Percentiles rank a stretch among this genome's conserved stretches.
phyloP scores from a whole-genome alignment of 2,113 vertebrate species.

The Trachemys scripta region DNA sequence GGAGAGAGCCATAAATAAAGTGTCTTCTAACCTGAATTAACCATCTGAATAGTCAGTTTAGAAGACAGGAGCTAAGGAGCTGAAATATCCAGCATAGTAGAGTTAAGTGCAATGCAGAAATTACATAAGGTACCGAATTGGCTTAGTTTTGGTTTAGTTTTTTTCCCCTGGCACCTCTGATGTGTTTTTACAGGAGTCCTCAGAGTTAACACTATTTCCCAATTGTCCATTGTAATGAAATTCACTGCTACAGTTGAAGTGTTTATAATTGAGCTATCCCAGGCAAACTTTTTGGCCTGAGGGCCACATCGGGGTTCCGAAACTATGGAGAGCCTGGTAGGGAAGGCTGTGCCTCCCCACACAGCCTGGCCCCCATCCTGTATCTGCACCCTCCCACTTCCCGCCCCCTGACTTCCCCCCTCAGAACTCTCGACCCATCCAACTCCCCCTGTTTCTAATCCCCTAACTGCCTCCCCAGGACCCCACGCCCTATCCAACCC shows the following conservation, averaged over 20 bases:
- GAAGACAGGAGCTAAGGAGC: slow-evolving; percentile 17
- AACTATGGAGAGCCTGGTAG: no score
- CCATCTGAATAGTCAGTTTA: background rate
- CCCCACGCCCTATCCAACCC: no score
- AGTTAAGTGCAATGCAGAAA: background rate
- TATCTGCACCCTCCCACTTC: no score
- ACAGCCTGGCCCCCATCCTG: no score
- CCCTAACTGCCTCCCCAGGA: no score
- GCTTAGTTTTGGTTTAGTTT: background rate
- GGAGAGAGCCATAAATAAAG: slow-evolving; percentile 32
- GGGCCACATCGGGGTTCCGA: no score
- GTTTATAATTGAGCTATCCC: slow-evolving; percentile 32
- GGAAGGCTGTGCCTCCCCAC: no score
- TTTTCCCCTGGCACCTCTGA: accelerated
- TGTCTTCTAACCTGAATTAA: slow-evolving; percentile 45
- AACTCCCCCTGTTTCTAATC: no score
- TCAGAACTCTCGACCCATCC: no score
- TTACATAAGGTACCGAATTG: background rate
- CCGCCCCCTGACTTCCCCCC: no score
- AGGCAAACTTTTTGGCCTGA: no score
- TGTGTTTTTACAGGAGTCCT: background rate
- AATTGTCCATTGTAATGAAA: background rate
- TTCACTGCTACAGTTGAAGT: background rate
- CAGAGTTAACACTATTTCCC: background rate
- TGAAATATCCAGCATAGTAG: background rate